phyloP scores from a whole-genome alignment of 2,797 vertebrate genomes.

The Gobionotothen gibberifrons region DNA sequence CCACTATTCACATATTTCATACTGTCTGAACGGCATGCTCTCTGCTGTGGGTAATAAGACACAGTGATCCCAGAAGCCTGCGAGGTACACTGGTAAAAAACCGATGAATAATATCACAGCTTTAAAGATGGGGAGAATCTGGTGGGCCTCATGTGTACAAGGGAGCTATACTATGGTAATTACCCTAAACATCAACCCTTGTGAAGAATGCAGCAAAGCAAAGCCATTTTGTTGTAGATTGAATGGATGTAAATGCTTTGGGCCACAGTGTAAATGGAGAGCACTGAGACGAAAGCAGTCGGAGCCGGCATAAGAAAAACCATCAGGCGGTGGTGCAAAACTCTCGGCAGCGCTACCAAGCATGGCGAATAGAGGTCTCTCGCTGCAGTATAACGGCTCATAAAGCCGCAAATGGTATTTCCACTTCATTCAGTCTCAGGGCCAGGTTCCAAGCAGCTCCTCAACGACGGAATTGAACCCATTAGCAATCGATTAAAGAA shows the following conservation, averaged over 20 bases:
- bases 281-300: conserved; percentile 78
- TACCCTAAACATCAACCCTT: conserved; percentile 63
- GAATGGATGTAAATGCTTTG: conserved; percentile 79
- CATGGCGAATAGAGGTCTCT: conserved; percentile 86
- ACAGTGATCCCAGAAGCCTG: conserved; percentile 47
- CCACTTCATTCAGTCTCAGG: conserved; percentile 87
- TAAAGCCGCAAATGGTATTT: conserved; percentile 87
- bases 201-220: conserved; percentile 75
- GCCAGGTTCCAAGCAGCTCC: conserved; percentile 85
- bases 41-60: conserved; percentile 48
- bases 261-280: conserved; percentile 80
- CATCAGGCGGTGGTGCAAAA: conserved; percentile 82
- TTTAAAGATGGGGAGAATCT: conserved; percentile 58
- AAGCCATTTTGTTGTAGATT: conserved; percentile 73
- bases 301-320: conserved; percentile 78
- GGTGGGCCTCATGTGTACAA: conserved; percentile 59
- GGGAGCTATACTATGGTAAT: conserved; percentile 70
- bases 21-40: conserved; percentile 30
- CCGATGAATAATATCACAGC: conserved; percentile 57
- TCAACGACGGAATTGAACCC: conserved; percentile 85
- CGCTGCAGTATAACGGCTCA: conserved; percentile 86
- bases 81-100: conserved; percentile 56
- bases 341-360: conserved; percentile 81
- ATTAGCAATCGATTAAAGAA: conserved; percentile 90
- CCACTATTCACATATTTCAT: conserved; percentile 34